These are phyloP conservation scores for Orius laevigatus DNA, from an alignment of 1,140 invertebrate species.

Conservation along the genomic window DNA sequence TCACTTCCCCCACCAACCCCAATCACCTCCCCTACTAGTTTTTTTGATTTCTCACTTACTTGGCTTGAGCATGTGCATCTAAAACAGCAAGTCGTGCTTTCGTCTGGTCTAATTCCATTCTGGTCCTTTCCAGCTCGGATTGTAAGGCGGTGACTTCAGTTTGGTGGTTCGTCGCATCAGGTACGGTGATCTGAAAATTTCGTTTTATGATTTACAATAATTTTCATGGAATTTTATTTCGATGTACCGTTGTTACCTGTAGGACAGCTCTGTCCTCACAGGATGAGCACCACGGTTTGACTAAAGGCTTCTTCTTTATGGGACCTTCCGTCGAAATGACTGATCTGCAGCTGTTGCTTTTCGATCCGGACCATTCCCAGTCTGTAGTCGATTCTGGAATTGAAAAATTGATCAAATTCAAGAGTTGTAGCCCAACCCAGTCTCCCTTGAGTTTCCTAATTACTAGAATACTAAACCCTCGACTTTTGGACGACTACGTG, in stretches of 20 bases:
- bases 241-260: constrained; percentile 12
- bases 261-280: constrained; percentile 15
- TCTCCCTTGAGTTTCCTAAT: no score
- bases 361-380: constrained; percentile 14
- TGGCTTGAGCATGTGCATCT: constrained; percentile 13
- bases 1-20: no score
- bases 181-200: constrained; percentile 3
- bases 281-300: constrained; percentile 15
- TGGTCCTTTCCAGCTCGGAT: constrained; percentile 31
- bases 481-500: no score
- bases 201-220: no score
- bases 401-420: neutral
- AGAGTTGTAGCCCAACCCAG: neutral
- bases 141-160: constrained; percentile 24
- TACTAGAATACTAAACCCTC: no score
- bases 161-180: constrained; percentile 13
- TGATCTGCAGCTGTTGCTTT: constrained; percentile 16
- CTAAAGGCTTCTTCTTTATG: neutral
- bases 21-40: no score
- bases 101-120: constrained; percentile 32
- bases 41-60: constrained; percentile 17
- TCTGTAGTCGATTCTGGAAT: constrained; percentile 14
- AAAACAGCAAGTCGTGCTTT: constrained; percentile 30
- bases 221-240: neutral
- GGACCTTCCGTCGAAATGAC: constrained; percentile 4